Evolutionary conservation across 2,797 vertebrate genomes (phyloP).

Genomic region (Sebastes steindachneri): DNA sequence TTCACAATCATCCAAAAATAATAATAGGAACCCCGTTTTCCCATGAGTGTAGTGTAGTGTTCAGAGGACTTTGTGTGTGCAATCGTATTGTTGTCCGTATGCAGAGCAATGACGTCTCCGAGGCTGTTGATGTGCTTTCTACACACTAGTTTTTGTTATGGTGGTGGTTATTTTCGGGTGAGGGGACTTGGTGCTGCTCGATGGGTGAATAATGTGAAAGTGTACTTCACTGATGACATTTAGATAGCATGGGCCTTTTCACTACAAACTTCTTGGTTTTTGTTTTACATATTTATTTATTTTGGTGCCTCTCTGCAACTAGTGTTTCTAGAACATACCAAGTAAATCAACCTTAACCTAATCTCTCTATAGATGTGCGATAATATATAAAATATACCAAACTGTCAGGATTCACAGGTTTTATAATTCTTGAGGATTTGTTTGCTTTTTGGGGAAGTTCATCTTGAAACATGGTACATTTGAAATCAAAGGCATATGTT

Average conservation of each 20-base stretch:
- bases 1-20: slow-evolving; percentile 33
- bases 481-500: slow-evolving; percentile 56
- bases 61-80: slow-evolving; percentile 64
- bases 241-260: slow-evolving; percentile 54
- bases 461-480: slow-evolving; percentile 26
- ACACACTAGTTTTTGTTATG: slow-evolving; percentile 58
- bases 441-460: slow-evolving; percentile 22
- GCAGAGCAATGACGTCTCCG: slow-evolving; percentile 60
- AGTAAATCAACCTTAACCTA: slow-evolving; percentile 35
- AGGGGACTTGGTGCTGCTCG: slow-evolving; percentile 70
- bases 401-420: slow-evolving; percentile 44
- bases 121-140: slow-evolving; percentile 71
- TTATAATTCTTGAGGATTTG: slow-evolving; percentile 27
- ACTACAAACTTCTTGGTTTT: slow-evolving; percentile 50
- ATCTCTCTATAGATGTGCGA: slow-evolving; percentile 54
- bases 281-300: slow-evolving; percentile 68
- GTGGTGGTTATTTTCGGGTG: slow-evolving; percentile 65
- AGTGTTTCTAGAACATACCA: slow-evolving; percentile 46
- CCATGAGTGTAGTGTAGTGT: slow-evolving; percentile 65
- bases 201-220: slow-evolving; percentile 59
- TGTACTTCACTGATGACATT: slow-evolving; percentile 52
- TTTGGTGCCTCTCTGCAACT: slow-evolving; percentile 70
- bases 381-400: slow-evolving; percentile 53
- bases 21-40: slow-evolving; percentile 34
- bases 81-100: slow-evolving; percentile 49